A percentile compares a stretch with the other conserved stretches of the same genome.
Conservation (phyloP, 2,888 invertebrate species). For the Synergus japonicus region DNA sequence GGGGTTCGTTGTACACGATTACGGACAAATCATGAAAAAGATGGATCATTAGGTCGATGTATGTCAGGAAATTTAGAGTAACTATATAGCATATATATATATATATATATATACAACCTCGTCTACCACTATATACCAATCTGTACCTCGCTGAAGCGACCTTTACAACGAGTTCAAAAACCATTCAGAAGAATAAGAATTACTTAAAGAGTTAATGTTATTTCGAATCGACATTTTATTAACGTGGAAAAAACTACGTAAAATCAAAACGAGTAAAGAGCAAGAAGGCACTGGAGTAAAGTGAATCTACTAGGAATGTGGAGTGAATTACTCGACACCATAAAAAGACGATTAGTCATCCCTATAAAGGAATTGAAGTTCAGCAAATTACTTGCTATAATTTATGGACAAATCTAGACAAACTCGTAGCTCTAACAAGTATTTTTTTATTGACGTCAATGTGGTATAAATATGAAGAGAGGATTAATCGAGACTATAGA, state of each 20-base stretch:
- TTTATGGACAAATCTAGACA: not conserved
- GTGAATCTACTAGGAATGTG: not conserved
- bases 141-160: not conserved
- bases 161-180: slow-evolving; percentile 15
- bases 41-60: slow-evolving; percentile 33
- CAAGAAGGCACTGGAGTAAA: not conserved
- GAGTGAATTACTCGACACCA: not conserved
- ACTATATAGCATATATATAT: not conserved
- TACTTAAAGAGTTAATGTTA: not conserved
- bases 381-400: not conserved
- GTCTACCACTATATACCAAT: too few species aligned
- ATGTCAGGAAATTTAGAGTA: slow-evolving; percentile 17
- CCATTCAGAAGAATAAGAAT: not conserved
- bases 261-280: not conserved
- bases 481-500: not conserved
- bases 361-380: not conserved
- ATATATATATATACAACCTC: too few species aligned
- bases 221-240: not conserved
- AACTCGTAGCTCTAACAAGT: not conserved
- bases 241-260: not conserved
- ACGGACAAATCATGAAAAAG: slow-evolving; percentile 23
- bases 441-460: not conserved
- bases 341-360: not conserved
- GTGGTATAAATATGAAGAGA: not conserved
- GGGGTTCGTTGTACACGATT: slow-evolving; percentile 4